A percentile compares a stretch with the other conserved stretches of the same genome.
phyloP scores from a whole-genome alignment of 2,888 invertebrate species.

The Xanthorhoe designata region DNA sequence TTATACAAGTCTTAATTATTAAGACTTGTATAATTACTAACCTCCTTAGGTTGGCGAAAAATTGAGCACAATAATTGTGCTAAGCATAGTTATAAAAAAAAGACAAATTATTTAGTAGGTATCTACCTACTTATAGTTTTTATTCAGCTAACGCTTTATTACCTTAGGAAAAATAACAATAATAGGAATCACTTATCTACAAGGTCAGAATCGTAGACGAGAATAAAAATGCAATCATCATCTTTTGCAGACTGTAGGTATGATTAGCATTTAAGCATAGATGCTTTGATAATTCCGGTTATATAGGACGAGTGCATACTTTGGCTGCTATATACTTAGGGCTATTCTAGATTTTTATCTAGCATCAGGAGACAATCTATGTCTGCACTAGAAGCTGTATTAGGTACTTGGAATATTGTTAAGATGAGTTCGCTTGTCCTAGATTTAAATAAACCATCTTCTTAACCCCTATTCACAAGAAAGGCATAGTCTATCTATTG shows the following conservation, averaged over 20 bases:
- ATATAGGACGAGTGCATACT: neutral
- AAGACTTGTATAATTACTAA: no score
- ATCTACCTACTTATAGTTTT: no score
- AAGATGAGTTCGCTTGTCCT: no score
- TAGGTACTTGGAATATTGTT: no score
- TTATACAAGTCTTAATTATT: neutral
- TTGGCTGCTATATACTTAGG: neutral
- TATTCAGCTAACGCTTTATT: neutral
- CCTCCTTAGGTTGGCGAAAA: no score
- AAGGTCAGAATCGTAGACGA: neutral
- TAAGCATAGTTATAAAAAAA: neutral
- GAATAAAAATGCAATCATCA: constrained; percentile 1
- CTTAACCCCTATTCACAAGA: no score
- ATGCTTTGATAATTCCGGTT: neutral
- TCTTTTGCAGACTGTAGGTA: neutral
- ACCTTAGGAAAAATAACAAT: neutral
- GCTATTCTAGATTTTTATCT: no score
- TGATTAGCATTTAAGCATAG: neutral
- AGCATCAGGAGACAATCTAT: no score
- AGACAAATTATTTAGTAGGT: neutral
- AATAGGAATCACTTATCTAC: neutral
- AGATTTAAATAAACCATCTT: no score
- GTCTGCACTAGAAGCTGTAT: no score
- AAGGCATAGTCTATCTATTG: no score
- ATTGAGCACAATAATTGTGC: no score